These are phyloP conservation scores for Hydrochoerus hydrochaeris DNA, from an alignment of 2,113 vertebrate species.

Conservation along the genomic window DNA sequence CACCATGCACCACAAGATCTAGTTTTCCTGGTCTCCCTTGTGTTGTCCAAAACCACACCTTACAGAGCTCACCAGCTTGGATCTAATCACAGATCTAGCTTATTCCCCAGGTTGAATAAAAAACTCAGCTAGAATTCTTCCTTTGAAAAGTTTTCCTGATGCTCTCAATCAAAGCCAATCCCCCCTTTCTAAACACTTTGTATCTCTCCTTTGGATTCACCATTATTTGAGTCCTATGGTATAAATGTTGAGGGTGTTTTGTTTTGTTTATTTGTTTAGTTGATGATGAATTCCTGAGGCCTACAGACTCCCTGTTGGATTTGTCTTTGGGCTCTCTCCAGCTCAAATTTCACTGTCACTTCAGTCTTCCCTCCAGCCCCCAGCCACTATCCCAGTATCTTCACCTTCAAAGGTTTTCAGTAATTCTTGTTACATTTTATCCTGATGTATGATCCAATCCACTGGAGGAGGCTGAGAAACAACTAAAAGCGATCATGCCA, in stretches of 20 bases:
- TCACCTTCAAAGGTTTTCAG: background rate
- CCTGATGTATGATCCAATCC: background rate
- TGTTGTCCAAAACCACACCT: background rate
- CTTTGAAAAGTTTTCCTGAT: background rate
- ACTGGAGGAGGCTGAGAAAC: background rate
- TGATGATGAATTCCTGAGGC: background rate
- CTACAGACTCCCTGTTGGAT: background rate
- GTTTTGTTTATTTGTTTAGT: background rate
- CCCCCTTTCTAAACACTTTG: background rate
- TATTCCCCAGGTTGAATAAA: background rate
- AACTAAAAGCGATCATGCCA: background rate
- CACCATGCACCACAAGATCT: background rate
- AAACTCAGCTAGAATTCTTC: background rate
- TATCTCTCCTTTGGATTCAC: background rate
- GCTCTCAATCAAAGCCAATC: background rate
- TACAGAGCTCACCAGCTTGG: background rate
- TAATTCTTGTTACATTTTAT: background rate
- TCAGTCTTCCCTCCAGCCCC: background rate
- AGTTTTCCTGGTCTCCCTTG: background rate
- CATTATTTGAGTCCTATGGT: background rate
- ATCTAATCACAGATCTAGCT: background rate
- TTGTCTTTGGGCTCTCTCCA: background rate
- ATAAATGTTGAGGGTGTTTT: background rate
- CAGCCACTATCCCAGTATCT: background rate
- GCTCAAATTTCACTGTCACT: background rate